Conservation (phyloP, 2,113 vertebrate species). For the Chaetorhynchus papuensis region DNA sequence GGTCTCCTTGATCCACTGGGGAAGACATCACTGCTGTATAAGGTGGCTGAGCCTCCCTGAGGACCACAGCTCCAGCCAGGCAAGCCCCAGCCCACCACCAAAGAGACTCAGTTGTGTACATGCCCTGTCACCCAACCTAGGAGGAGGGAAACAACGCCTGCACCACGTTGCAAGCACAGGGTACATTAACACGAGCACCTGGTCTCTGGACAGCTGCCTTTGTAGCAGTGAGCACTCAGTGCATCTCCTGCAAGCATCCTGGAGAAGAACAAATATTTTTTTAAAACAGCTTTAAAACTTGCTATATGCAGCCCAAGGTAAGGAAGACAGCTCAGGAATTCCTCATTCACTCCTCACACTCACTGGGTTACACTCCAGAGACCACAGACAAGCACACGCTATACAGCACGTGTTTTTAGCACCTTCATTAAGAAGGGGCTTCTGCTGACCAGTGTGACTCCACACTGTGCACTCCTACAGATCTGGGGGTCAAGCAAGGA, state of each 20-base stretch:
- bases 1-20: neutral
- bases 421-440: neutral
- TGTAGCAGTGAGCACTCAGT: neutral
- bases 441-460: neutral
- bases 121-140: neutral
- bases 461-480: neutral
- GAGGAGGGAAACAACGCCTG: neutral
- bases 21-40: accelerated
- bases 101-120: neutral
- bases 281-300: neutral
- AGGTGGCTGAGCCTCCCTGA: neutral
- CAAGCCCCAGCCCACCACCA: neutral
- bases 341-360: neutral
- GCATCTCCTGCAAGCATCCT: neutral
- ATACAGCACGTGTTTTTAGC: neutral
- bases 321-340: neutral
- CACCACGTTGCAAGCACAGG: neutral
- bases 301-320: neutral
- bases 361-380: neutral
- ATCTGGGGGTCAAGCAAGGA: neutral
- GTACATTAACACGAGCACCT: neutral
- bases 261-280: neutral
- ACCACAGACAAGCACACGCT: neutral
- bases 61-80: neutral
- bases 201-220: too few relatives aligned